Evolutionary conservation across 2,797 vertebrate genomes (phyloP).

Genomic region (Hydrolagus colliei): DNA sequence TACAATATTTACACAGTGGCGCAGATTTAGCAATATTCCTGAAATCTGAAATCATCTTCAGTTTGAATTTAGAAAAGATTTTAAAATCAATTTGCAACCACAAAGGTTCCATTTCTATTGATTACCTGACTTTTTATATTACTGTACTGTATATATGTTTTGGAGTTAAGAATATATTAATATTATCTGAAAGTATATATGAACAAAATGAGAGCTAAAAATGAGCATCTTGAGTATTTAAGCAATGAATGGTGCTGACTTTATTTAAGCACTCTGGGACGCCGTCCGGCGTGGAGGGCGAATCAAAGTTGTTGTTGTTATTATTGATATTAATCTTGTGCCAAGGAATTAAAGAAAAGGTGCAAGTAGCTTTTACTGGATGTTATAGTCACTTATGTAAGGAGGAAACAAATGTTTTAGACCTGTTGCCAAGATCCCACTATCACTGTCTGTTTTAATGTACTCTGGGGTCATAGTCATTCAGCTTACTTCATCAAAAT

Average conservation of each 20-base stretch:
- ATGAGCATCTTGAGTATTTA: too few relatives aligned
- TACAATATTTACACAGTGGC: background rate
- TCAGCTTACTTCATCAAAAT: background rate
- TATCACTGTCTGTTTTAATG: constrained; percentile 15
- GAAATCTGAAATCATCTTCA: background rate
- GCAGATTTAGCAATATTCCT: background rate
- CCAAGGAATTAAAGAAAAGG: background rate
- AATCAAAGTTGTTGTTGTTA: too few relatives aligned
- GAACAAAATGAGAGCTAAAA: background rate
- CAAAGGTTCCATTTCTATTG: background rate
- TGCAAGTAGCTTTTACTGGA: background rate
- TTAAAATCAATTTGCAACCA: background rate
- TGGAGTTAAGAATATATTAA: background rate
- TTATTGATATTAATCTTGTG: background rate
- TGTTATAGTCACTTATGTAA: constrained; percentile 25
- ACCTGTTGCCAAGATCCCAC: background rate
- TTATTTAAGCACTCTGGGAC: too few relatives aligned
- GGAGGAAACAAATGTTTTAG: background rate
- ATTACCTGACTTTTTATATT: background rate
- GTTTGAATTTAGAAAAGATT: background rate
- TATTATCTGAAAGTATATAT: background rate
- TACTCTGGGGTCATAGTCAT: background rate
- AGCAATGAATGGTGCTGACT: too few relatives aligned
- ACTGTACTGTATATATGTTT: background rate
- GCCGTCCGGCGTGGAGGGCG: too few relatives aligned